A percentile compares a stretch with the other conserved stretches of the same genome.
These are phyloP conservation scores for Ladona fulva DNA, from an alignment of 1,140 invertebrate species.

Conservation along the genomic window DNA sequence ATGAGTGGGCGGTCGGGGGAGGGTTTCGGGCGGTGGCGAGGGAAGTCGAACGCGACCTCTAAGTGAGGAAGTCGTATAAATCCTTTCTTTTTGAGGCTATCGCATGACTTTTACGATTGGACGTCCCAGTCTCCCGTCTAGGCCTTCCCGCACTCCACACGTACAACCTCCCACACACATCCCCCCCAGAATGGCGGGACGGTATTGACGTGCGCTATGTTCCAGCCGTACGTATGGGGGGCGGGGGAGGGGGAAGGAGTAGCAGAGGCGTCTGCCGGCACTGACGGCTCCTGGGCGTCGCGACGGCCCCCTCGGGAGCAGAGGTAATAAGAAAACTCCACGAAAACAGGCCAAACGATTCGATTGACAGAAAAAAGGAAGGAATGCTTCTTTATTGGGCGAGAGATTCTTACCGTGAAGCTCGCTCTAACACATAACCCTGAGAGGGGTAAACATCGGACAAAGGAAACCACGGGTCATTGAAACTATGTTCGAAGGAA, in stretches of 20 bases:
- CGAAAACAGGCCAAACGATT: conserved; percentile 6
- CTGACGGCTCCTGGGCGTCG: neutral
- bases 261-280: neutral
- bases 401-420: neutral
- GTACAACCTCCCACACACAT: neutral
- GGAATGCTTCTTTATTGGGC: conserved; percentile 5
- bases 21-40: neutral
- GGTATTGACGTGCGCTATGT: neutral
- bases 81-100: conserved; percentile 2
- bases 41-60: conserved; percentile 1
- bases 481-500: neutral
- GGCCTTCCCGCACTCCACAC: neutral
- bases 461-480: neutral
- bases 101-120: conserved; percentile 4
- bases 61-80: conserved; percentile 5
- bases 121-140: neutral
- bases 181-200: neutral
- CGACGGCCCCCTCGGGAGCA: neutral
- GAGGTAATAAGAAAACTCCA: conserved; percentile 6
- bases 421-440: neutral
- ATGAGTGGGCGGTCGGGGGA: neutral
- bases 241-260: neutral
- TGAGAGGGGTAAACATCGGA: neutral
- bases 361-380: conserved; percentile 9
- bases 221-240: neutral